A percentile compares a stretch with the other conserved stretches of the same genome.
Evolutionary conservation across 2,113 vertebrate species (phyloP).

Genomic region (Pelvicachromis taeniatus): DNA sequence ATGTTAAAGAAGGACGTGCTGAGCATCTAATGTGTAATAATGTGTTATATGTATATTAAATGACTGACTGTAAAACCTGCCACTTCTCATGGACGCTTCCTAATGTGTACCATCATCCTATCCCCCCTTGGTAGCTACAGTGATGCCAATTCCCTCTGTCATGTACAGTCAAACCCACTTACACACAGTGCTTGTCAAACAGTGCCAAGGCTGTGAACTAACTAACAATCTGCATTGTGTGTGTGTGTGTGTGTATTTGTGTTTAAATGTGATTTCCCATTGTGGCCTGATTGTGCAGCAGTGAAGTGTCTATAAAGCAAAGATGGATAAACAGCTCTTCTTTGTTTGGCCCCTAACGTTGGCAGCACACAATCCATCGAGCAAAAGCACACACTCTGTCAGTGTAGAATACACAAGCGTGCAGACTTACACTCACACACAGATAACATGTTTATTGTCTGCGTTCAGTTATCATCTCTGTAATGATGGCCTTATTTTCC

Average conservation of each 20-base stretch:
- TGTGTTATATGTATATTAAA: not conserved
- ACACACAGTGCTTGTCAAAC: constrained; percentile 20
- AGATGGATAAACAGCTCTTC: constrained; percentile 50
- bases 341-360: constrained; percentile 37
- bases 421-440: not conserved
- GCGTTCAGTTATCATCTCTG: constrained; percentile 23
- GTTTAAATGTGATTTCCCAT: not conserved
- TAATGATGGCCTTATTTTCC: constrained; percentile 41
- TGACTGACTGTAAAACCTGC: constrained; percentile 5
- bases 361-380: constrained; percentile 24
- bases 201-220: constrained; percentile 5
- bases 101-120: not conserved
- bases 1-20: not conserved
- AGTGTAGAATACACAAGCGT: not conserved
- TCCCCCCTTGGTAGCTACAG: not conserved
- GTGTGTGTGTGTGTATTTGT: not conserved
- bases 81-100: not conserved
- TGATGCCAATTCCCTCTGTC: constrained; percentile 4
- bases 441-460: not conserved
- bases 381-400: constrained; percentile 17
- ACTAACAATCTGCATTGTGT: not conserved
- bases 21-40: not conserved
- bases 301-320: constrained; percentile 31
- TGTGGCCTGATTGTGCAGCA: constrained; percentile 16
- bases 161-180: constrained; percentile 23